Conservation (phyloP, 2,888 invertebrate species). For the Sialis lutaria region DNA sequence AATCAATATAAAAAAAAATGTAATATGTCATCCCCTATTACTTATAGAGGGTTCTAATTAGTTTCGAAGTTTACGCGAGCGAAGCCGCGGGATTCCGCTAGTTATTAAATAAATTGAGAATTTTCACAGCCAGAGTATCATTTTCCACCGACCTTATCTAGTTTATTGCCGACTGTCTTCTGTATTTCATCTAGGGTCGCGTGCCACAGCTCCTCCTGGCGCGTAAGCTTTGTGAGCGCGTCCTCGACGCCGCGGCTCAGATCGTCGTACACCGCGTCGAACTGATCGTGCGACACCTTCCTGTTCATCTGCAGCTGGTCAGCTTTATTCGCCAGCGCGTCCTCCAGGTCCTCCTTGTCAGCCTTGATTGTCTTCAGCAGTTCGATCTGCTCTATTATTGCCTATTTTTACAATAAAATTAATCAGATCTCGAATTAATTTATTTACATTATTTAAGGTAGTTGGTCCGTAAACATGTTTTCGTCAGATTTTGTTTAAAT, state of each 20-base stretch:
- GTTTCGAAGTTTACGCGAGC: too few relatives aligned
- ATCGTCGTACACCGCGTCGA: conserved; percentile 50
- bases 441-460: too few relatives aligned
- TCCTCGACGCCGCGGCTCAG: conserved; percentile 45
- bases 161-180: conserved; percentile 43
- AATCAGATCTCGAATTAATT: too few relatives aligned
- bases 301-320: conserved; percentile 47
- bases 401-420: conserved; percentile 19
- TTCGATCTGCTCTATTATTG: conserved; percentile 44
- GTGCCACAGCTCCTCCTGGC: conserved; percentile 47
- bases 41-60: too few relatives aligned
- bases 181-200: conserved; percentile 49
- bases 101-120: too few relatives aligned
- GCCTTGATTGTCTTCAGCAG: conserved; percentile 46
- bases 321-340: conserved; percentile 57
- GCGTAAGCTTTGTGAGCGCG: conserved; percentile 37
- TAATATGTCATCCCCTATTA: too few relatives aligned
- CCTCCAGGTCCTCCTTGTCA: conserved; percentile 51
- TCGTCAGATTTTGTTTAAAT: too few relatives aligned
- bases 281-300: conserved; percentile 56
- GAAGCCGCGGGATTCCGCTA: too few relatives aligned
- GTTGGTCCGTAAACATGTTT: too few relatives aligned
- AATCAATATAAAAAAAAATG: too few relatives aligned
- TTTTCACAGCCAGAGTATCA: too few relatives aligned
- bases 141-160: conserved; percentile 30